Conservation (phyloP, 1,140 invertebrate species). For the Cephus cinctus region DNA sequence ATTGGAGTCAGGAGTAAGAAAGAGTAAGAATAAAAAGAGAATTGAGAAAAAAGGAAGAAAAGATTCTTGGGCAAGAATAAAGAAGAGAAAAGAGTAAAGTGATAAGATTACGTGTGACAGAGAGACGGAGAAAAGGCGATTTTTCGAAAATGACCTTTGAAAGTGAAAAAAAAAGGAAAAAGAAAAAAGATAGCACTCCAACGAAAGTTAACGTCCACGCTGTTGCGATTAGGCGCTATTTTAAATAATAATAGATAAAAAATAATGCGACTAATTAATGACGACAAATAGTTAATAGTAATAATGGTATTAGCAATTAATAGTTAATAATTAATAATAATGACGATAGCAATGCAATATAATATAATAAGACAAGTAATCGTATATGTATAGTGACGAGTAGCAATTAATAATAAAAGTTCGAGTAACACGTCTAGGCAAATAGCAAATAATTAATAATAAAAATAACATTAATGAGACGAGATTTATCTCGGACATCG, state of each 20-base stretch:
- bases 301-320: slow-evolving; percentile 16
- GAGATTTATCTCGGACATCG: no score
- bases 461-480: slow-evolving; percentile 23
- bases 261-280: slow-evolving; percentile 2
- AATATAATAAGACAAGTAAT: no score
- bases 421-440: slow-evolving; percentile 13
- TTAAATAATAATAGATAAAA: slow-evolving; percentile 2
- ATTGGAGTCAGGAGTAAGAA: not conserved
- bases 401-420: slow-evolving; percentile 15
- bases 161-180: slow-evolving; percentile 1
- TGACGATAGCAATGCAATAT: slow-evolving; percentile 17
- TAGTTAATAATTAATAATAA: slow-evolving; percentile 26
- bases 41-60: not conserved
- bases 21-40: not conserved
- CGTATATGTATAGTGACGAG: no score
- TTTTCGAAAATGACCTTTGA: not conserved
- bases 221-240: not conserved
- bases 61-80: no score
- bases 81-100: no score
- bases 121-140: slow-evolving; percentile 23
- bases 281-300: slow-evolving; percentile 19
- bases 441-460: slow-evolving; percentile 8
- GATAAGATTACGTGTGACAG: no score
- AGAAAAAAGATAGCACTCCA: no score
- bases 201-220: slow-evolving; percentile 6